Evolutionary conservation across 1,140 invertebrate species (phyloP).

Genomic region (Heliconius nattereri): DNA sequence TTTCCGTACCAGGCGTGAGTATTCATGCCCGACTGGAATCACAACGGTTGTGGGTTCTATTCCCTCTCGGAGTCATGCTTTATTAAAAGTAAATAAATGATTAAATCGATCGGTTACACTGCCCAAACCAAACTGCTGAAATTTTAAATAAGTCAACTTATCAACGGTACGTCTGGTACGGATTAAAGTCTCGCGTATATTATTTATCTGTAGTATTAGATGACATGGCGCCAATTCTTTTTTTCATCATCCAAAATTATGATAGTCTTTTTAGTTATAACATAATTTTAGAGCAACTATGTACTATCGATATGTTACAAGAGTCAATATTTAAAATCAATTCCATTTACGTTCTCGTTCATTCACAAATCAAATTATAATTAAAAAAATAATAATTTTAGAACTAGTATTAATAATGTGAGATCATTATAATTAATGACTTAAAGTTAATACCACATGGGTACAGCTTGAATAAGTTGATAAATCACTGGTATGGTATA

Average conservation of each 20-base stretch:
- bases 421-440: neutral
- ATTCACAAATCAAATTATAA: neutral
- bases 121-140: too few species aligned
- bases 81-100: too few species aligned
- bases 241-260: neutral
- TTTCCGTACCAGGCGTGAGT: too few species aligned
- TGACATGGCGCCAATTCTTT: neutral
- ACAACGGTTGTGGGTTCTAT: too few species aligned
- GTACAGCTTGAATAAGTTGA: neutral
- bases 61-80: too few species aligned
- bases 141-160: too few species aligned
- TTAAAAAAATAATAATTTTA: neutral
- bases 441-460: neutral
- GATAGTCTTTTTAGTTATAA: neutral
- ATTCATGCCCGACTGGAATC: too few species aligned
- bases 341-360: neutral
- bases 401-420: neutral
- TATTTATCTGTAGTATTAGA: neutral
- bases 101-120: too few species aligned
- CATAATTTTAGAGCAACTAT: neutral
- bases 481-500: neutral
- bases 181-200: too few species aligned
- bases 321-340: neutral
- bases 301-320: neutral
- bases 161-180: too few species aligned